Evolutionary conservation across 1,140 invertebrate genomes (phyloP), one percentile per base, ranked within the genome.

Genomic region (Spodoptera frugiperda): DNA sequence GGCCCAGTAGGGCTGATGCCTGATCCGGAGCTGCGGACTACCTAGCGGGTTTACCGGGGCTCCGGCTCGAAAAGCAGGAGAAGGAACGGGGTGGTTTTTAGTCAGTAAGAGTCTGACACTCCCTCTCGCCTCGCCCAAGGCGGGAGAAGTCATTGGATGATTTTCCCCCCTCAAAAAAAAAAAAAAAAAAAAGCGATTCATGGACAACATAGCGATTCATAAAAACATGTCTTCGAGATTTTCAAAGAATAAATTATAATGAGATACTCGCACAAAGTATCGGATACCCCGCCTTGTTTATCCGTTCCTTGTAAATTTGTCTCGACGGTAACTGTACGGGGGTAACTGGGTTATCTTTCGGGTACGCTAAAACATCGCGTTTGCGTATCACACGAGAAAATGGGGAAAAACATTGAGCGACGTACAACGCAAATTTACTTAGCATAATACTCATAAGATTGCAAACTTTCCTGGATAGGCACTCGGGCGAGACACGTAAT

Each of bases 371-470:
- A 77, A 44, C 68, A 70, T 71, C 76, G 48, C 57, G 70, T 77
- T 71, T 77, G 44, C 76, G 67, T 77, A 61, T 72, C 54, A 71
- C 73, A 65, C 53, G 73, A 57, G 54, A 55, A 59, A 74, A 78
- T 74, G 68, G 44, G 55, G 76, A 71, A 75, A 77, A 75, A 78
- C 46, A 73, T 33, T 54, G 51, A 61, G 54, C 68, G 74, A 67
- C 74, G 78, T 68, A 68, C 68, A 71, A 21, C 14, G 78, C 14
- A 77, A 80, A 80, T 77, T 77, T 57, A 55, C 57, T 80, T 80
- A 80, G 78, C 78, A 80, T 80, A 80, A 80, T 73, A 77, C 74
- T 77, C 72, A 68, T 73, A 67, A 80, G 78, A 80, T 72, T 68
- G 67, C 48, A 72, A 80, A 75, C 63, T 77, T 65, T 48, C 33